Evolutionary conservation across 2,113 vertebrate genomes (phyloP).

Genomic region (Hystrix cristata): DNA sequence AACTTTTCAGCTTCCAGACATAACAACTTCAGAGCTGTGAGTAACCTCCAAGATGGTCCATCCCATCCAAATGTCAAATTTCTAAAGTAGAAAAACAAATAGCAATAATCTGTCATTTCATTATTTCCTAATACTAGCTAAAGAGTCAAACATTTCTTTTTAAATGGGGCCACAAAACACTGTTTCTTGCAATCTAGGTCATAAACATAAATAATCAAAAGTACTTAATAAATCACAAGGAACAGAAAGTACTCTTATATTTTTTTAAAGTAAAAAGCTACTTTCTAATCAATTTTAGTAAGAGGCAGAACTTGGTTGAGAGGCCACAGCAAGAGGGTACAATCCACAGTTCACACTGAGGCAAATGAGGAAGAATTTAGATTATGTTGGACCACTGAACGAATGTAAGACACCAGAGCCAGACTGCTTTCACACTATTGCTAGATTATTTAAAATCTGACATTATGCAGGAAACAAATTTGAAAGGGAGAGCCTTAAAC

Average conservation of each 20-base stretch:
- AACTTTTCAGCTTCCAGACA: conserved; percentile 90
- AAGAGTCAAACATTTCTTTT: neutral
- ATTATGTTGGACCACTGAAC: neutral
- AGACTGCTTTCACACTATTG: neutral
- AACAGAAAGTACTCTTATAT: neutral
- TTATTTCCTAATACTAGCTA: neutral
- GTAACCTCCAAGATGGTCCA: conserved; percentile 95
- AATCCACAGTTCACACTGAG: neutral
- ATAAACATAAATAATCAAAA: neutral
- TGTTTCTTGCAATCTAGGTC: neutral
- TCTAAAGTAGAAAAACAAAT: conserved; percentile 83
- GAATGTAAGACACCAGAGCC: no score
- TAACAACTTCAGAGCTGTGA: conserved; percentile 92
- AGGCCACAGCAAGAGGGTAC: no score
- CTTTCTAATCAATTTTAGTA: neutral
- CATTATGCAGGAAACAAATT: neutral
- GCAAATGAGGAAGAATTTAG: fast-evolving
- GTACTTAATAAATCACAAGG: neutral
- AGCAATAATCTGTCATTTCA: neutral
- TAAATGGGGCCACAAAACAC: neutral
- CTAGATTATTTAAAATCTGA: neutral
- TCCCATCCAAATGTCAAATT: conserved; percentile 94
- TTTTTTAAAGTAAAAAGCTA: neutral
- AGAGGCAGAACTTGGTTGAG: neutral
- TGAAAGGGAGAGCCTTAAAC: neutral